Conservation (phyloP, 2,113 vertebrate species). For the Camelus dromedarius region DNA sequence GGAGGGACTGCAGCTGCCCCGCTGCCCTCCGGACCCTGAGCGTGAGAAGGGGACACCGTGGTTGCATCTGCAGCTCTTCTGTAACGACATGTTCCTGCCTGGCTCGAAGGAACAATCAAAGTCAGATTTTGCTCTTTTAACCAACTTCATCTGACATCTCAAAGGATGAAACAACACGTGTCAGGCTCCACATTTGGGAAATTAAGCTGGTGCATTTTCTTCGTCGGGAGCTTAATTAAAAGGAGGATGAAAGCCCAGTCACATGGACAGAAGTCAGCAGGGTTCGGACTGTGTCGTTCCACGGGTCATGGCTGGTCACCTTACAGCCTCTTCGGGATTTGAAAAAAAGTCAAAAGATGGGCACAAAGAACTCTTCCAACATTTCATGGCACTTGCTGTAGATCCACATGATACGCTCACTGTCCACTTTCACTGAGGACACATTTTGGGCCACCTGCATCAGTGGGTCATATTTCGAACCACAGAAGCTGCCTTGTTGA, state of each 20-base stretch:
- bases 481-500: background rate
- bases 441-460: background rate
- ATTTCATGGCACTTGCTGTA: background rate
- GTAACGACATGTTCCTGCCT: background rate
- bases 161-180: background rate
- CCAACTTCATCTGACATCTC: background rate
- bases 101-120: background rate
- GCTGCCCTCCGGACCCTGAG: background rate
- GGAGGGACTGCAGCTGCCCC: background rate
- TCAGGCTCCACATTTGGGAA: background rate
- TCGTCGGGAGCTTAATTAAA: conserved; percentile 44
- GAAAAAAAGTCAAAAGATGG: background rate
- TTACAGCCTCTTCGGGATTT: background rate
- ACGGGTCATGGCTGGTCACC: background rate
- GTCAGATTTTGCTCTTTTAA: background rate
- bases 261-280: background rate
- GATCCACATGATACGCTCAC: background rate
- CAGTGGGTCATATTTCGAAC: background rate
- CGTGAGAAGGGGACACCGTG: background rate
- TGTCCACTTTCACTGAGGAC: background rate
- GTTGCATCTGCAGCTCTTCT: background rate
- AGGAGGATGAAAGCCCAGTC: background rate
- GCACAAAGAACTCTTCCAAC: background rate
- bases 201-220: background rate
- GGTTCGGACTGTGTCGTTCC: background rate